These are phyloP conservation scores for Girardinichthys multiradiatus DNA, from an alignment of 2,113 vertebrate species.

Conservation along the genomic window DNA sequence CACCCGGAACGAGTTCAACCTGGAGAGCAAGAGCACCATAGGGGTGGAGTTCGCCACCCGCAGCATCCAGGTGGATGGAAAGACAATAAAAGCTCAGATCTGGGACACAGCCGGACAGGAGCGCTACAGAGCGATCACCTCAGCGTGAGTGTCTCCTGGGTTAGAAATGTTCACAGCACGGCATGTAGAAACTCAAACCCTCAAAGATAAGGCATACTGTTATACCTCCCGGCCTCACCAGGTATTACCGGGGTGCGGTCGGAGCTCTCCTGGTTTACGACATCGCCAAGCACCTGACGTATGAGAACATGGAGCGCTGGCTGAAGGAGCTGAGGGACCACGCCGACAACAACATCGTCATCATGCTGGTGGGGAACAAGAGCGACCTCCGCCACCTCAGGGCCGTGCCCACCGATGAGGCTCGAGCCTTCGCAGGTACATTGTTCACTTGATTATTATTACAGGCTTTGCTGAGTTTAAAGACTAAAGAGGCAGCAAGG, in stretches of 20 bases:
- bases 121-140: slow-evolving; percentile 96
- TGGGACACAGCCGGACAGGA: slow-evolving; percentile 98
- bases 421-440: slow-evolving; percentile 90
- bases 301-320: slow-evolving; percentile 97
- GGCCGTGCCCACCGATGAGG: slow-evolving; percentile 94
- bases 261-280: slow-evolving; percentile 95
- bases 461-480: no score
- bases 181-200: no score
- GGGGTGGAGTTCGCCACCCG: slow-evolving; percentile 97
- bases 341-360: slow-evolving; percentile 96
- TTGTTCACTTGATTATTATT: background rate
- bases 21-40: slow-evolving; percentile 98
- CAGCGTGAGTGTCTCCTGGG: slow-evolving; percentile 84
- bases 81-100: slow-evolving; percentile 97
- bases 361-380: slow-evolving; percentile 98
- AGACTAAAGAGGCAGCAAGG: no score
- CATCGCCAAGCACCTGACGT: slow-evolving; percentile 96
- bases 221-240: slow-evolving; percentile 65
- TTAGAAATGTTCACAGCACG: background rate
- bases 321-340: slow-evolving; percentile 97
- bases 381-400: slow-evolving; percentile 93
- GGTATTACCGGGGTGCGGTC: slow-evolving; percentile 93
- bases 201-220: no score
- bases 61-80: slow-evolving; percentile 97
- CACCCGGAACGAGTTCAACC: slow-evolving; percentile 97